A percentile compares a stretch with the other conserved stretches of the same genome.
phyloP scores from a whole-genome alignment of 1,140 invertebrate genomes.

The Dinothrombium tinctorium region DNA sequence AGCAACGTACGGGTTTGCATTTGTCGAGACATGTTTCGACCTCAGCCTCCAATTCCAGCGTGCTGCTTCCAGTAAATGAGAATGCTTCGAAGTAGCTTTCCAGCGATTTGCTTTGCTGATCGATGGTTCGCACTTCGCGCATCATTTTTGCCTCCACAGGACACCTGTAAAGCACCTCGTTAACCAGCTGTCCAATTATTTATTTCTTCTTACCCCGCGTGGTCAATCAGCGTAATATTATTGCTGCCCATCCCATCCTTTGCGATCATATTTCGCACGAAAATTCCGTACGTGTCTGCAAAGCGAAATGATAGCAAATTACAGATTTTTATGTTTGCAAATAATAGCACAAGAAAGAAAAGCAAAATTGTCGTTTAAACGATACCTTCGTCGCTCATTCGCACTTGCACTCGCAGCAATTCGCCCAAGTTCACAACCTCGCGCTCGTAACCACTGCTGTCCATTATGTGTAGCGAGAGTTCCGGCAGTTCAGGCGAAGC shows the following conservation, averaged over 20 bases:
- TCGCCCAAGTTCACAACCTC: conserved; percentile 16
- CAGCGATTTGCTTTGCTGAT: conserved; percentile 13
- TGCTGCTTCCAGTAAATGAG: conserved; percentile 15
- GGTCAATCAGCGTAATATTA: conserved; percentile 14
- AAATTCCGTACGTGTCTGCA: conserved; percentile 12
- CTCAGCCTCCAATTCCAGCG: conserved; percentile 15
- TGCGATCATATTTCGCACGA: conserved; percentile 13
- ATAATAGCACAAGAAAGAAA: not conserved
- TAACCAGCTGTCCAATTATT: too few species aligned
- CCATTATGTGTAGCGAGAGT: conserved; percentile 15
- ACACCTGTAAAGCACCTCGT: too few species aligned
- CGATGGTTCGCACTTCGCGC: conserved; percentile 15
- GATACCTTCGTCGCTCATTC: conserved; percentile 16
- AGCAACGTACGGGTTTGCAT: conserved; percentile 16
- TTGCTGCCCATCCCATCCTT: conserved; percentile 9
- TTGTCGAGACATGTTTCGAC: conserved; percentile 16
- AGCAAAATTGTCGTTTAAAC: not conserved
- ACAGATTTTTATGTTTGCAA: too few species aligned
- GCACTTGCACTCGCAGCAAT: conserved; percentile 15
- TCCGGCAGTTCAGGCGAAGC: conserved; percentile 13
- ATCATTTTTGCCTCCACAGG: conserved; percentile 17
- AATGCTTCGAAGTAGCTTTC: conserved; percentile 17
- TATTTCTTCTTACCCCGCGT: conserved; percentile 8
- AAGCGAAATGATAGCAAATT: too few species aligned
- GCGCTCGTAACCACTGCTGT: conserved; percentile 14